phyloP scores from a whole-genome alignment of 1,140 invertebrate species.

The Mactra quadrangularis region DNA sequence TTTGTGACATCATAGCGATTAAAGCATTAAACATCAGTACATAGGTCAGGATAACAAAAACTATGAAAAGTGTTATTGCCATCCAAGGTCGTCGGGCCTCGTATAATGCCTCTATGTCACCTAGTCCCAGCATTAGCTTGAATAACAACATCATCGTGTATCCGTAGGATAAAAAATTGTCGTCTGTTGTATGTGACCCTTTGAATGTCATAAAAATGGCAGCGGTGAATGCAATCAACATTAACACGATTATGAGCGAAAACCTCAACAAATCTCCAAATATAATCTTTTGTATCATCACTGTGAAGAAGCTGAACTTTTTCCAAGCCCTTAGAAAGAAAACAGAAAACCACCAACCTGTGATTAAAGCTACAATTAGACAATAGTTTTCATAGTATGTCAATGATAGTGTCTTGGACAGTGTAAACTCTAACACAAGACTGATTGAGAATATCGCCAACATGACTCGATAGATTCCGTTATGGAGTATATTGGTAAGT shows the following conservation, averaged over 20 bases:
- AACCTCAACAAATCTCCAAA: conserved; percentile 72
- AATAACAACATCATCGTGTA: conserved; percentile 69
- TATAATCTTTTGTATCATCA: conserved; percentile 72
- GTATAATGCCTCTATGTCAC: conserved; percentile 67
- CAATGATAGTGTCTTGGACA: conserved; percentile 4
- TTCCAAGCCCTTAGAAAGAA: conserved; percentile 68
- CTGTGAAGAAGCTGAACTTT: conserved; percentile 75
- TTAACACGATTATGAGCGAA: conserved; percentile 66
- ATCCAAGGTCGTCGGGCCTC: conserved; percentile 70
- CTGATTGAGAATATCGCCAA: conserved; percentile 38
- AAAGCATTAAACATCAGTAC: conserved; percentile 71
- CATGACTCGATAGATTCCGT: conserved; percentile 51
- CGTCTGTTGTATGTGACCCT: conserved; percentile 23
- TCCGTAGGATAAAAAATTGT: conserved; percentile 56
- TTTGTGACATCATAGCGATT: conserved; percentile 76
- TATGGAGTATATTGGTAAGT: conserved; percentile 52
- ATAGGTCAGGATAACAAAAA: conserved; percentile 72
- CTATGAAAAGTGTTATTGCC: conserved; percentile 66
- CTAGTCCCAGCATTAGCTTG: conserved; percentile 73
- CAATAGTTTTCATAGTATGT: conserved; percentile 49
- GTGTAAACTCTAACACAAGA: conserved; percentile 35
- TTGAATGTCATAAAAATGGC: conserved; percentile 68
- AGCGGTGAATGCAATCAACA: conserved; percentile 68
- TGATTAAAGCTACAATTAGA: conserved; percentile 66
- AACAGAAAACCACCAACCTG: conserved; percentile 70